phyloP scores from a whole-genome alignment of 2,113 vertebrate genomes.

The Pantherophis guttatus region DNA sequence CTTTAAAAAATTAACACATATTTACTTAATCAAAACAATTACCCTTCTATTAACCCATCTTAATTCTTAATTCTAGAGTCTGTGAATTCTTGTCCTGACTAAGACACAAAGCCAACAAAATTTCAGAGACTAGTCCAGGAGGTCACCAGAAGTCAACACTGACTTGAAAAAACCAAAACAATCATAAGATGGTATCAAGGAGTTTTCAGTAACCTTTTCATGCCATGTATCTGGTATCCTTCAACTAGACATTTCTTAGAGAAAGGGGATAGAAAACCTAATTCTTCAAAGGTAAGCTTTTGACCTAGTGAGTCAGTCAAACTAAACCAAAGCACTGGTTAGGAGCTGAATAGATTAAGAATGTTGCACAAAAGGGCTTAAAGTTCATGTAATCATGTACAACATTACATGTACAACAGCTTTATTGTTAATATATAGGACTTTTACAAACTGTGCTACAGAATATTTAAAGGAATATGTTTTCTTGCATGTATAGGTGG shows the following conservation, averaged over 20 bases:
- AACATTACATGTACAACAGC: not conserved
- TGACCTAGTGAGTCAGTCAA: not conserved
- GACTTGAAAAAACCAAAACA: not conserved
- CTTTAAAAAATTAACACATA: too few relatives aligned
- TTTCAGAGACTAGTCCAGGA: not conserved
- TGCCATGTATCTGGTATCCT: not conserved
- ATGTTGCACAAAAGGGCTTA: not conserved
- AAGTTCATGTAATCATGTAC: not conserved
- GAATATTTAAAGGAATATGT: not conserved
- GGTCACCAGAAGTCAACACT: not conserved
- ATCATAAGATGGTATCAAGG: not conserved
- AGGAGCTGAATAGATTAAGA: not conserved
- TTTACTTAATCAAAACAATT: too few relatives aligned
- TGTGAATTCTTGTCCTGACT: too few relatives aligned
- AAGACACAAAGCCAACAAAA: not conserved
- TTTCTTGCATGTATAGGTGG: not conserved
- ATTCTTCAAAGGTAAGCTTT: not conserved
- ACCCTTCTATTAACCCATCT: too few relatives aligned
- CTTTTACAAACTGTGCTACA: not conserved
- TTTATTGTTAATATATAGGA: not conserved
- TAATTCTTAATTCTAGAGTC: too few relatives aligned
- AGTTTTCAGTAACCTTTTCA: not conserved
- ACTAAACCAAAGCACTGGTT: not conserved
- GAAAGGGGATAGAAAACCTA: not conserved
- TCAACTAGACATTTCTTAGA: not conserved